Conservation (phyloP, 2,113 vertebrate species). For the Chaetops frenatus region DNA sequence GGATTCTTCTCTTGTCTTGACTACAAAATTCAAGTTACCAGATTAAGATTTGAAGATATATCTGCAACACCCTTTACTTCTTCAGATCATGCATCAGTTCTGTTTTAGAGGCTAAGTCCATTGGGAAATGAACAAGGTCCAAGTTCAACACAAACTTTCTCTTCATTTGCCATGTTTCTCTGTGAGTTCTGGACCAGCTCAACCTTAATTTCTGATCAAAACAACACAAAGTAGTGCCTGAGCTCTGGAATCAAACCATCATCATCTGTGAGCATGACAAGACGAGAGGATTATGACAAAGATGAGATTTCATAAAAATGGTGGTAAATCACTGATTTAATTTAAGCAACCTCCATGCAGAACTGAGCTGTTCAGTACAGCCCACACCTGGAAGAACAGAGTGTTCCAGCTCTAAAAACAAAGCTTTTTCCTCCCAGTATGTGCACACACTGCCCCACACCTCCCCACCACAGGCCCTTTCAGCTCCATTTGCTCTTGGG, state of each 20-base stretch:
- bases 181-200: not conserved
- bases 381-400: not conserved
- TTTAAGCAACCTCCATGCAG: not conserved
- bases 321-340: not conserved
- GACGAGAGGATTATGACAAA: not conserved
- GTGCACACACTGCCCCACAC: not conserved
- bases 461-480: not conserved
- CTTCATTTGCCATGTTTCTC: not conserved
- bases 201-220: not conserved
- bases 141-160: not conserved
- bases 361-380: not conserved
- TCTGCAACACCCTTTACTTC: not conserved
- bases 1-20: not conserved
- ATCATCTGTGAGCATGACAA: not conserved
- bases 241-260: not conserved
- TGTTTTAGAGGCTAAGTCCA: not conserved
- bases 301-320: rapidly evolving
- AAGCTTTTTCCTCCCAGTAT: not conserved
- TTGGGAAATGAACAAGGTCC: not conserved
- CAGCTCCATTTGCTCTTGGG: not conserved
- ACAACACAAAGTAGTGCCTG: not conserved
- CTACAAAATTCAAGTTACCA: not conserved
- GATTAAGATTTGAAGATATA: not conserved
- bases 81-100: not conserved
- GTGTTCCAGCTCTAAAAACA: not conserved